These are phyloP conservation scores for Pocillopora grandis DNA, from an alignment of 92 coral and sea anemone species.

Conservation along the genomic window DNA sequence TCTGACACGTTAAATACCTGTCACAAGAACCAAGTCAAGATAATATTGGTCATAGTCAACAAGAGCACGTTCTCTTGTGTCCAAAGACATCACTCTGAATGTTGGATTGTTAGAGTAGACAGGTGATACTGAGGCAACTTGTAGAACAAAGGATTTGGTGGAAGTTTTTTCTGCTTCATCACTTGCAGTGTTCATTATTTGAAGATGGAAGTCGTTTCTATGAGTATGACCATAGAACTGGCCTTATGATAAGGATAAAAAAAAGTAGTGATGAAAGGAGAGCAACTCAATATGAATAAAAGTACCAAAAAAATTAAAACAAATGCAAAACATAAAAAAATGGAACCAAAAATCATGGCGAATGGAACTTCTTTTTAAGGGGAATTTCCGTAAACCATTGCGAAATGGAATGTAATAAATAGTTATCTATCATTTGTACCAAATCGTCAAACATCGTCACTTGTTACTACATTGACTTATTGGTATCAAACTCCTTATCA, in stretches of 20 bases:
- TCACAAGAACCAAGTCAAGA: constrained; percentile 83
- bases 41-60: constrained; percentile 83
- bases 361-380: too few species aligned
- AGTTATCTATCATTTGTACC: too few species aligned
- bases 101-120: constrained; percentile 80
- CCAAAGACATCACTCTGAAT: constrained; percentile 70
- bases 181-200: constrained; percentile 35
- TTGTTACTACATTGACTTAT: too few species aligned
- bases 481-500: too few species aligned
- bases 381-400: too few species aligned
- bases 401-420: too few species aligned
- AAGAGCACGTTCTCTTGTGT: constrained; percentile 54
- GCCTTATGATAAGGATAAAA: constrained; percentile 46
- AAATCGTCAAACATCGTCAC: too few species aligned
- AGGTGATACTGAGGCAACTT: constrained; percentile 71
- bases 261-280: neutral
- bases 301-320: too few species aligned
- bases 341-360: too few species aligned
- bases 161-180: constrained; percentile 20
- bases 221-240: constrained; percentile 91
- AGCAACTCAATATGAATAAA: too few species aligned
- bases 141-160: constrained; percentile 60
- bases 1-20: constrained; percentile 53
- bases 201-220: constrained; percentile 77
- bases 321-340: too few species aligned